A percentile compares a stretch with the other conserved stretches of the same genome.
phyloP scores from a whole-genome alignment of 2,113 vertebrate species.

The Platichthys stellatus region DNA sequence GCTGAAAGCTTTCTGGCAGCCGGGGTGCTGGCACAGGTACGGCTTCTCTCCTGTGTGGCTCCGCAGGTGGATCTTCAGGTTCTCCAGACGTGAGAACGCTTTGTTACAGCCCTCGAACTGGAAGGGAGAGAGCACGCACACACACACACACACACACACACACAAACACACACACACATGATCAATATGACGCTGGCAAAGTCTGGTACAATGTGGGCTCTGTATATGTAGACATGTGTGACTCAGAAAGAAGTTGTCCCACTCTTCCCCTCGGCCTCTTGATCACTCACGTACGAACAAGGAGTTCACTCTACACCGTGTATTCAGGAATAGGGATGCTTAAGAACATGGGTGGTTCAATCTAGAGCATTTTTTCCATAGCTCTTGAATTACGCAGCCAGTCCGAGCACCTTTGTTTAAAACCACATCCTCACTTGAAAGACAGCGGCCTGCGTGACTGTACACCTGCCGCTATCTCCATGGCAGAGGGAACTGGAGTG shows the following conservation, averaged over 20 bases:
- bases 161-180: neutral
- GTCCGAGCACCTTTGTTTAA: constrained; percentile 39
- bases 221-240: constrained; percentile 43
- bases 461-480: constrained; percentile 47
- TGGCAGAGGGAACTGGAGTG: constrained; percentile 61
- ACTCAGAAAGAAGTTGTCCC: constrained; percentile 53
- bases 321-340: constrained; percentile 28
- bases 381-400: constrained; percentile 50
- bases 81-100: constrained; percentile 98
- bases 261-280: constrained; percentile 26
- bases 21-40: constrained; percentile 97
- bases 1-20: constrained; percentile 99
- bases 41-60: constrained; percentile 99
- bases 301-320: constrained; percentile 22
- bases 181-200: constrained; percentile 28
- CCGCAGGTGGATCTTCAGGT: constrained; percentile 98
- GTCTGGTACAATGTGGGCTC: constrained; percentile 34
- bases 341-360: constrained; percentile 33
- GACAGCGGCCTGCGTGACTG: constrained; percentile 14
- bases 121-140: constrained; percentile 35
- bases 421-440: constrained; percentile 33
- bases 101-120: constrained; percentile 99
- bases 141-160: no score
- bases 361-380: constrained; percentile 31
- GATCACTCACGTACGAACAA: constrained; percentile 41